Percentiles rank a stretch among this genome's conserved stretches.
Evolutionary conservation across 2,888 invertebrate species (phyloP).

Genomic region (Thecophora atra): DNA sequence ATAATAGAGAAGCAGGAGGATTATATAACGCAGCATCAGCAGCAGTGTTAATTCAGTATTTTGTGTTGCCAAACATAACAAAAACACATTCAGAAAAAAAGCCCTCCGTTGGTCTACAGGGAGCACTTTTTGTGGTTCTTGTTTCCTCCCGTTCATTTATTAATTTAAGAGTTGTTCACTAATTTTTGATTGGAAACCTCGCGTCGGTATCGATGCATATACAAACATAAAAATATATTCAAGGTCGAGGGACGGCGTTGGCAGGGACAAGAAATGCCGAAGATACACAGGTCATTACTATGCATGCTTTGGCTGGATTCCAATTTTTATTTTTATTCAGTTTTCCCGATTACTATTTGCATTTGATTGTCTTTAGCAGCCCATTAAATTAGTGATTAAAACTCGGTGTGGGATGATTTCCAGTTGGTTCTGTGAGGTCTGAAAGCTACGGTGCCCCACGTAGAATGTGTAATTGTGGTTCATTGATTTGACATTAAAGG

Average conservation of each 20-base stretch:
- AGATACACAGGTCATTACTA: neutral
- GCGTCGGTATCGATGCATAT: too few relatives aligned
- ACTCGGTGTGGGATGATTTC: too few relatives aligned
- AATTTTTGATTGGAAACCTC: conserved; percentile 57
- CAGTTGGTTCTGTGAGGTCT: neutral
- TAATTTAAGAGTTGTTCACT: conserved; percentile 60
- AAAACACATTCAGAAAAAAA: neutral
- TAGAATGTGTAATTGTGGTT: too few relatives aligned
- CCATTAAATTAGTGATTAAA: conserved; percentile 3
- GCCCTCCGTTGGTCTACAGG: conserved; percentile 1
- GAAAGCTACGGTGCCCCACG: neutral
- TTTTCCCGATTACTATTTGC: too few relatives aligned
- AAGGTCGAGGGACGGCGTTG: too few relatives aligned
- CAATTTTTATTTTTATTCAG: neutral
- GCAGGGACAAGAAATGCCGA: too few relatives aligned
- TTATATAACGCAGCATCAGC: too few relatives aligned
- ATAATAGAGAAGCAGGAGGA: too few relatives aligned
- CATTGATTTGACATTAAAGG: neutral
- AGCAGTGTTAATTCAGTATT: conserved; percentile 13
- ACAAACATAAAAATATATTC: too few relatives aligned
- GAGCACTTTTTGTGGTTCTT: conserved; percentile 23
- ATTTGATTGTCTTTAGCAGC: neutral
- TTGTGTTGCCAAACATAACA: conserved; percentile 32
- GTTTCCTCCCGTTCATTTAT: conserved; percentile 51
- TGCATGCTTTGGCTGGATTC: neutral